Base-by-base conservation (phyloP, 2,113 vertebrate genomes). In the Marmota monax region DNA sequence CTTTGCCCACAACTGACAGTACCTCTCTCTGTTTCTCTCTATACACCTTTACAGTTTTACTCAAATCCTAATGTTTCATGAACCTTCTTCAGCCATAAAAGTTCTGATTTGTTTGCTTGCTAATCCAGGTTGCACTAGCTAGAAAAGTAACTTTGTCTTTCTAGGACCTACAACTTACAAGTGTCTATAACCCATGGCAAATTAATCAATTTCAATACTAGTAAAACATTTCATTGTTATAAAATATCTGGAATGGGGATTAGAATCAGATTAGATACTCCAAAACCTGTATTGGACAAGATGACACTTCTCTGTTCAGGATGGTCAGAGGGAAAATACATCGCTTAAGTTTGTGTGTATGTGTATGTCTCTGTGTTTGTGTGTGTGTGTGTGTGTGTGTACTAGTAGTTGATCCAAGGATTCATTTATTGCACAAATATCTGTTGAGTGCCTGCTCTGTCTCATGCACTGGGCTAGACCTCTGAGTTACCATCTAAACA, bases 171-270 rank as follows among this genome's bases (percentile, higher is more conserved):
- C 6, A 37, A 77, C 34, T 86, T 42, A 65, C 27, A 9, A 12
- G 32, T 63, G 92, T 80, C 87, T 80, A 85, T 51, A 86, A 94
- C 76, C 34, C 27, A 9, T 37, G 34, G 8, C 51, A 83, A 89
- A 67, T 80, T 42, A 82, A 61, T 51, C n/a, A 45, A 32, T 82
- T 91, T 96, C 48, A 85, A 93, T 23, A 80, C 34, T 37, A 92
- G 76, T 34, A 45, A 89, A 93, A 56, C 29, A 82, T 73, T 84
- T 84, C 25, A 73, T 65, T 37, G 29, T 32, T 88, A 48, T 72
- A 29, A 32, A 70, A 34, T 45, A 89, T n/a, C 18, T 83, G 22
- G 23, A 39, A 73, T 51, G 27, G 61, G 70, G 25, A 14, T 84
- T 72, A 94, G 67, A 65, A 56, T 84, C 69, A n/a, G 11, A 25